A percentile compares a stretch with the other conserved stretches of the same genome.
Evolutionary conservation across 2,888 invertebrate genomes (phyloP).

Genomic region (Athetis lepigone): DNA sequence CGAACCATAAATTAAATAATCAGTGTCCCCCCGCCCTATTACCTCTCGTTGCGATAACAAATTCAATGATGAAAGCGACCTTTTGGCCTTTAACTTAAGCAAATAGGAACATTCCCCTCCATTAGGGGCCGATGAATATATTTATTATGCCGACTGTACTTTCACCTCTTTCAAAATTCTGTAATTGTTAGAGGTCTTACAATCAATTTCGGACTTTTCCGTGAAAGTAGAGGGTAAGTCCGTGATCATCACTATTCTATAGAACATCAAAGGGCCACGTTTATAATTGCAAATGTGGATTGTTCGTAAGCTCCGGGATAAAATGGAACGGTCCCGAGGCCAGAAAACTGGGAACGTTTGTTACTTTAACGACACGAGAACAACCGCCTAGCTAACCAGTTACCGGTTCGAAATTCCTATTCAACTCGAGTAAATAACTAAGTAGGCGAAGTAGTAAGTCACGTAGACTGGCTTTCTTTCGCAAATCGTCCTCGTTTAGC

Average conservation of each 20-base stretch:
- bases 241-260: slow-evolving; percentile 26
- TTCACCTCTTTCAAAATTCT: slow-evolving; percentile 46
- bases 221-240: slow-evolving; percentile 11
- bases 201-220: slow-evolving; percentile 45
- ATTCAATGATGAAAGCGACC: slow-evolving; percentile 61
- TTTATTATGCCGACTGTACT: slow-evolving; percentile 47
- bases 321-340: slow-evolving; percentile 31
- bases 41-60: slow-evolving; percentile 58
- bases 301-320: slow-evolving; percentile 38
- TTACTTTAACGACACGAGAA: slow-evolving; percentile 56
- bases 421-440: slow-evolving; percentile 61
- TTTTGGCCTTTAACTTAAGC: slow-evolving; percentile 47
- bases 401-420: slow-evolving; percentile 70
- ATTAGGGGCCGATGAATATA: slow-evolving; percentile 57
- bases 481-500: slow-evolving; percentile 52
- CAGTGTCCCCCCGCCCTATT: slow-evolving; percentile 52
- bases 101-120: slow-evolving; percentile 58
- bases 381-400: slow-evolving; percentile 56
- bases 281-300: slow-evolving; percentile 55
- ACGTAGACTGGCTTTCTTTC: slow-evolving; percentile 63
- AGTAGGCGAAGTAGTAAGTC: slow-evolving; percentile 52
- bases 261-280: slow-evolving; percentile 46
- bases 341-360: slow-evolving; percentile 36
- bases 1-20: slow-evolving; percentile 57
- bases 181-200: slow-evolving; percentile 20